phyloP scores from a whole-genome alignment of 2,797 vertebrate genomes.

The Rallus crepitans region DNA sequence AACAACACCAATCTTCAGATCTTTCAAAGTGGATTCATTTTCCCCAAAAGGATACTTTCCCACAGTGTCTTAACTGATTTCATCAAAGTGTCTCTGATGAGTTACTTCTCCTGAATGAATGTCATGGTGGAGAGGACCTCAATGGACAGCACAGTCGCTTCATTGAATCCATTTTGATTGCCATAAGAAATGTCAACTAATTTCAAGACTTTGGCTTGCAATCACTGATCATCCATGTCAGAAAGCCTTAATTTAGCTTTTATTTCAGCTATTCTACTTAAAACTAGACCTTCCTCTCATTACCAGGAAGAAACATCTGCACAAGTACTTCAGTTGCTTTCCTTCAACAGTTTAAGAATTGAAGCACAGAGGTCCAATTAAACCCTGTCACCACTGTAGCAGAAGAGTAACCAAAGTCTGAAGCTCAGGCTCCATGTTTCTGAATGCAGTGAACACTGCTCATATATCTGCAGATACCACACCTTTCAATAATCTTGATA shows the following conservation, averaged over 20 bases:
- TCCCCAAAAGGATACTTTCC: constrained; percentile 23
- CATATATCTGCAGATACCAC: neutral
- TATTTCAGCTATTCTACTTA: constrained; percentile 54
- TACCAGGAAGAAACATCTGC: constrained; percentile 34
- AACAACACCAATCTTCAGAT: neutral
- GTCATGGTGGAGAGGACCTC: constrained; percentile 67
- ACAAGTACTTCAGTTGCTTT: neutral
- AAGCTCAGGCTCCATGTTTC: neutral
- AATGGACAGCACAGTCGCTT: constrained; percentile 64
- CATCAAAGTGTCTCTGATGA: constrained; percentile 51
- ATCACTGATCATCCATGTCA: constrained; percentile 53
- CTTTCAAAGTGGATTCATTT: constrained; percentile 31
- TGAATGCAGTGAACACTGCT: neutral
- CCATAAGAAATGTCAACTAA: constrained; percentile 65
- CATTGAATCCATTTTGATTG: constrained; percentile 64
- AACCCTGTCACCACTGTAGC: neutral
- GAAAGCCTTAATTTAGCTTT: constrained; percentile 45
- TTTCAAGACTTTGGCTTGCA: constrained; percentile 59
- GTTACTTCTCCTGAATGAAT: constrained; percentile 54
- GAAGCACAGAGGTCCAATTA: neutral
- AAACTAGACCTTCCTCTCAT: constrained; percentile 49
- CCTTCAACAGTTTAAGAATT: neutral
- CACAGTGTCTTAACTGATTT: constrained; percentile 53
- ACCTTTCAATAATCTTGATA: neutral
- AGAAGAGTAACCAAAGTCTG: neutral